phyloP scores from a whole-genome alignment of 2,888 invertebrate genomes.

The Orchesella flavescens region DNA sequence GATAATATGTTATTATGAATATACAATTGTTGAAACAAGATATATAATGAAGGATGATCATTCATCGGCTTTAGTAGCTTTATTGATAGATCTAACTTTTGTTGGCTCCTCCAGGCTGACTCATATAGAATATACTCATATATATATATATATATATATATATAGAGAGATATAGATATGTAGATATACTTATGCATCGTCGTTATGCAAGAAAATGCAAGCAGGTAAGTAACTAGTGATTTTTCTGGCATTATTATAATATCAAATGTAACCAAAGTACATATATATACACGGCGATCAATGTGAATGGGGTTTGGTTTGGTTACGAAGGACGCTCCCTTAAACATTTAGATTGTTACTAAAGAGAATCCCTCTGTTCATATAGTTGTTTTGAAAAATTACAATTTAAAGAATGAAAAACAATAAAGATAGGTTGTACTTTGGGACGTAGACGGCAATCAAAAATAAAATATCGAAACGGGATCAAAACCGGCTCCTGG shows the following conservation, averaged over 20 bases:
- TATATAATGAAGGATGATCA: constrained; percentile 18
- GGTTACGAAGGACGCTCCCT: constrained; percentile 55
- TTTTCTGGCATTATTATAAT: constrained; percentile 38
- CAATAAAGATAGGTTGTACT: constrained; percentile 47
- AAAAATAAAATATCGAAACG: constrained; percentile 59
- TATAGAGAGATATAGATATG: too few relatives aligned
- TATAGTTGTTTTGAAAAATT: constrained; percentile 54
- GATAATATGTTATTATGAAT: constrained; percentile 24
- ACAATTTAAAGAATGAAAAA: constrained; percentile 46
- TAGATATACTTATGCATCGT: background rate
- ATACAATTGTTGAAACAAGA: constrained; percentile 1
- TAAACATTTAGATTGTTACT: constrained; percentile 53
- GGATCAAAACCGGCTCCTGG: constrained; percentile 65
- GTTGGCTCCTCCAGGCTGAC: constrained; percentile 40
- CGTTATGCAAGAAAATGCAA: constrained; percentile 46
- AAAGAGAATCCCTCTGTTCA: constrained; percentile 25
- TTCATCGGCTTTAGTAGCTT: constrained; percentile 15
- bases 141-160: too few relatives aligned
- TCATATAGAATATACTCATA: too few relatives aligned
- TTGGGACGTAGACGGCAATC: constrained; percentile 37
- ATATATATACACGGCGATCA: constrained; percentile 13
- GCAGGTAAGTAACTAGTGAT: constrained; percentile 24
- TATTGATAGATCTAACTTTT: constrained; percentile 7
- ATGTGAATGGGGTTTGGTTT: constrained; percentile 2
- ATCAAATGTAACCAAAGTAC: constrained; percentile 10